Conservation (phyloP, 2,888 invertebrate species). For the Latrodectus elegans region DNA sequence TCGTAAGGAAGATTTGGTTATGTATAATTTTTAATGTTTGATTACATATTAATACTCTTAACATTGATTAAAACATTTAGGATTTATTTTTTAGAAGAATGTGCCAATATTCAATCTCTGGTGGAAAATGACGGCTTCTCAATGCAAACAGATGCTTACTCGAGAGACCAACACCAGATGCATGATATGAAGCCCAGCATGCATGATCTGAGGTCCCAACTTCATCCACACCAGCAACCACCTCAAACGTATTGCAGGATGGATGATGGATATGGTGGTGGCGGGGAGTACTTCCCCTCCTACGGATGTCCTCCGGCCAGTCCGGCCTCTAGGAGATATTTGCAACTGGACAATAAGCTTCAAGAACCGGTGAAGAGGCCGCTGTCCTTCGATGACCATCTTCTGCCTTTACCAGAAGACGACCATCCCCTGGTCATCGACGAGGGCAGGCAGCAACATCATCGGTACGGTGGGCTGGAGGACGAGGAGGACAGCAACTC, state of each 20-base stretch:
- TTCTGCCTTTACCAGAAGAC: constrained; percentile 71
- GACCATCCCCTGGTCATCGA: constrained; percentile 70
- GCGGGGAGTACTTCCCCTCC: constrained; percentile 24
- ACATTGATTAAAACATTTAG: background rate
- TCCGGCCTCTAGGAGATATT: constrained; percentile 56
- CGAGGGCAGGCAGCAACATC: constrained; percentile 52
- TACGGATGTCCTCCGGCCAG: constrained; percentile 38
- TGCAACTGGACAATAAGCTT: constrained; percentile 49
- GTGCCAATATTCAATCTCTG: constrained; percentile 67
- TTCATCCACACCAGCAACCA: constrained; percentile 13
- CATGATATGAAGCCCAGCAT: constrained; percentile 58
- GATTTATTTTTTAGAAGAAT: constrained; percentile 47
- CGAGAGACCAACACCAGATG: constrained; percentile 42
- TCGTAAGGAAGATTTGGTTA: background rate
- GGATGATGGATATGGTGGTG: constrained; percentile 40
- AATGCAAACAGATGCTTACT: constrained; percentile 60
- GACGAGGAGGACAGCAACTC: constrained; percentile 62
- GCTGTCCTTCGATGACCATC: constrained; percentile 61
- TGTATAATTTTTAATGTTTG: background rate
- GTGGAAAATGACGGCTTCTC: constrained; percentile 49
- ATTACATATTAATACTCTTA: background rate
- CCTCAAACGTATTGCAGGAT: constrained; percentile 56
- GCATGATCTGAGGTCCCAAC: constrained; percentile 50
- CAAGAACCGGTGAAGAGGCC: constrained; percentile 40
- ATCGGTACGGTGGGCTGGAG: constrained; percentile 33